Conservation (phyloP, 2,888 invertebrate species). For the Muscina levida region DNA sequence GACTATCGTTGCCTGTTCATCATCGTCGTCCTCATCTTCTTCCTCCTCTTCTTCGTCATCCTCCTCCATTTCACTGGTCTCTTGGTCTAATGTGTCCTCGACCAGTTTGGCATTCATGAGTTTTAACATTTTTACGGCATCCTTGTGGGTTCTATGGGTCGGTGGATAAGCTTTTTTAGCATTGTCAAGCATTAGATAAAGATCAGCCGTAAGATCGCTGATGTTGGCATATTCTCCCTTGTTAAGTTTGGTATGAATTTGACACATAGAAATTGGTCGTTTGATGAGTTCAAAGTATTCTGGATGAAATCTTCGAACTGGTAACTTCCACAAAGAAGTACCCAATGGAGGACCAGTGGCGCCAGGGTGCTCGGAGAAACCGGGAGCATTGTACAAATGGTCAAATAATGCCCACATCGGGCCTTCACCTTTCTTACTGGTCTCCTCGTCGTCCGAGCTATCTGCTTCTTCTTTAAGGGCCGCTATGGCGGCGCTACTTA, state of each 20-base stretch:
- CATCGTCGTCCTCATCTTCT: slow-evolving; percentile 62
- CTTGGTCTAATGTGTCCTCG: slow-evolving; percentile 77
- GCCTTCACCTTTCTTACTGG: slow-evolving; percentile 83
- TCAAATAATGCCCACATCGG: slow-evolving; percentile 96
- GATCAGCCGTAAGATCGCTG: slow-evolving; percentile 94
- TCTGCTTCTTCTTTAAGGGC: slow-evolving; percentile 83
- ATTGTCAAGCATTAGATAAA: slow-evolving; percentile 98
- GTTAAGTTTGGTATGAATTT: slow-evolving; percentile 92
- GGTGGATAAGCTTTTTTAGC: slow-evolving; percentile 94
- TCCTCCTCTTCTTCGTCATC: slow-evolving; percentile 68
- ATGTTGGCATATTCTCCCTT: slow-evolving; percentile 91
- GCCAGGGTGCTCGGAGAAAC: slow-evolving; percentile 80
- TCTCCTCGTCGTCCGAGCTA: slow-evolving; percentile 84
- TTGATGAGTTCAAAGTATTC: slow-evolving; percentile 99
- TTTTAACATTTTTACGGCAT: slow-evolving; percentile 91
- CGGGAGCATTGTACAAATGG: slow-evolving; percentile 86
- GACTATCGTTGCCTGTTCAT: slow-evolving; percentile 50
- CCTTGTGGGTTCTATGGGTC: slow-evolving; percentile 90
- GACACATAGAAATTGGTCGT: slow-evolving; percentile 95
- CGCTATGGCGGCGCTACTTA: slow-evolving; percentile 74
- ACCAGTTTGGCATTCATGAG: slow-evolving; percentile 89
- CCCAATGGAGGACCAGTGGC: slow-evolving; percentile 88
- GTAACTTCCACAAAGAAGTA: slow-evolving; percentile 96
- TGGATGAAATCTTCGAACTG: slow-evolving; percentile 94
- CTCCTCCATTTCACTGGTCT: slow-evolving; percentile 73